A percentile compares a stretch with the other conserved stretches of the same genome.
phyloP scores from a whole-genome alignment of 2,888 invertebrate genomes.

The Lysandra bellargus region DNA sequence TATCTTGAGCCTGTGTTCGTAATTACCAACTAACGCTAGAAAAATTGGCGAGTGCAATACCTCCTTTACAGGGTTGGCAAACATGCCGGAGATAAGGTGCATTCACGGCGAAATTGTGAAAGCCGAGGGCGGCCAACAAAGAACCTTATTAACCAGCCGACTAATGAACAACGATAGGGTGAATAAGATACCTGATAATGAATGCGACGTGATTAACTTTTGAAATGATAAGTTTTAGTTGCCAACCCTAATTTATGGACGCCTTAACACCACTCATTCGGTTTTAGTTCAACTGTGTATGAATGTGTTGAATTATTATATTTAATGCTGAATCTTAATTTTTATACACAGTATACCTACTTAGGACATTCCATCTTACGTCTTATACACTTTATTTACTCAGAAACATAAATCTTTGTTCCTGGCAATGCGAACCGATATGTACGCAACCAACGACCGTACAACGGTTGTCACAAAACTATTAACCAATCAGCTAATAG shows the following conservation, averaged over 20 bases:
- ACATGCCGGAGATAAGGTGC: conserved; percentile 71
- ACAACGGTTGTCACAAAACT: neutral
- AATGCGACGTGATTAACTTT: neutral
- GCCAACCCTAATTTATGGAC: neutral
- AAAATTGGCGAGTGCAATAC: conserved; percentile 58
- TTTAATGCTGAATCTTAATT: too few species aligned
- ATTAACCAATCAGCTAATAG: neutral
- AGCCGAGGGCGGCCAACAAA: conserved; percentile 64
- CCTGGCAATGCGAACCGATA: too few species aligned
- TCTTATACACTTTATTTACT: too few species aligned
- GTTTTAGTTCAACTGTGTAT: too few species aligned
- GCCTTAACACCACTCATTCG: neutral
- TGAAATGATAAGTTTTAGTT: neutral
- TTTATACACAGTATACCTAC: too few species aligned
- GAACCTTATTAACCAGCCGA: conserved; percentile 74
- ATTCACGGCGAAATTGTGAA: conserved; percentile 74
- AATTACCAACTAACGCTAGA: conserved; percentile 65
- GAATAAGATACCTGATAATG: neutral
- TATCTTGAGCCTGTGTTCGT: conserved; percentile 54
- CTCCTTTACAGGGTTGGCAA: conserved; percentile 63
- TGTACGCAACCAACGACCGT: neutral
- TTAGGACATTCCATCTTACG: too few species aligned
- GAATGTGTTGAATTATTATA: too few species aligned
- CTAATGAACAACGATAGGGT: conserved; percentile 72
- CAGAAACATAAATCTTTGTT: too few species aligned